Evolutionary conservation across 2,113 vertebrate species (phyloP).

Genomic region (Brevimyrus niger): DNA sequence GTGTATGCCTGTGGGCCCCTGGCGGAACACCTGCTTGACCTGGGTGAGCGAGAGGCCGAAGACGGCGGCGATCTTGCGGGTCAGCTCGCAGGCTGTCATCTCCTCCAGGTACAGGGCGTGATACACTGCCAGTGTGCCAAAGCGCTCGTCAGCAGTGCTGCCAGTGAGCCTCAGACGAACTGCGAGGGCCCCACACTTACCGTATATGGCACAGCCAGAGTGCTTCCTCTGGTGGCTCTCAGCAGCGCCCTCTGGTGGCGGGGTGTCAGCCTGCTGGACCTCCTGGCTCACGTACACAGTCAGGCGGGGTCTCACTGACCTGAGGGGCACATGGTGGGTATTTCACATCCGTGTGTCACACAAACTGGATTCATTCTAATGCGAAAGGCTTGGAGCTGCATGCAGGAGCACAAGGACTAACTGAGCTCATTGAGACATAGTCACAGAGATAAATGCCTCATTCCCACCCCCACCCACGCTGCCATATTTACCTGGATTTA

Average conservation of each 20-base stretch:
- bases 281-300: conserved; percentile 83
- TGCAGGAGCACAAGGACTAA: not conserved
- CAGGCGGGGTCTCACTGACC: conserved; percentile 81
- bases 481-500: conserved; percentile 76
- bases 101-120: conserved; percentile 92
- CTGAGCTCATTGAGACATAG: not conserved
- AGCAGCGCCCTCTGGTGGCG: conserved; percentile 63
- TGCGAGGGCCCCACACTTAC: conserved; percentile 41
- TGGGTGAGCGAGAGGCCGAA: conserved; percentile 80
- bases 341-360: not conserved
- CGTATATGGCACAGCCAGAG: conserved; percentile 69
- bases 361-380: not conserved
- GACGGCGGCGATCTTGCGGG: conserved; percentile 79
- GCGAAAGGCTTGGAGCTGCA: not conserved
- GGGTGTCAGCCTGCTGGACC: conserved; percentile 48
- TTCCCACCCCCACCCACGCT: not conserved
- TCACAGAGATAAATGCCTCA: not conserved
- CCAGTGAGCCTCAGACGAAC: not conserved
- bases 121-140: conserved; percentile 62
- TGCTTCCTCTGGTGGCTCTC: conserved; percentile 62
- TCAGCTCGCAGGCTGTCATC: conserved; percentile 81
- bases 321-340: conserved; percentile 27
- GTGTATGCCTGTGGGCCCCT: conserved; percentile 89
- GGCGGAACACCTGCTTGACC: conserved; percentile 88
- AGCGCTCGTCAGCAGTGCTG: not conserved